These are phyloP conservation scores for Chlorodrepanis virens DNA, from an alignment of 2,113 vertebrate species.

Conservation along the genomic window DNA sequence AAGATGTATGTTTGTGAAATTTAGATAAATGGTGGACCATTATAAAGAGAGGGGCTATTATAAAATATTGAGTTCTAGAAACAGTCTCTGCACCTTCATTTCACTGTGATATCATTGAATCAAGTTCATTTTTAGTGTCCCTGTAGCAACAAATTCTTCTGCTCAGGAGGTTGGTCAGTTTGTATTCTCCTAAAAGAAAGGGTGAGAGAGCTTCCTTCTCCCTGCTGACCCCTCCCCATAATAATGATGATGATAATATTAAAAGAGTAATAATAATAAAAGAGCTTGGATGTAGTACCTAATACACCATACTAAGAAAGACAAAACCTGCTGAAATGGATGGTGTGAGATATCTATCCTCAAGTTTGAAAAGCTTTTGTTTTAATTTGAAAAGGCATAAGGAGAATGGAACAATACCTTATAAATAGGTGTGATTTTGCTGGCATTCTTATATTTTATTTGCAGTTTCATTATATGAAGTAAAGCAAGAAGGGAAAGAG, in stretches of 20 bases:
- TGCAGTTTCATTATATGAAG: neutral
- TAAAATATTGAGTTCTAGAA: neutral
- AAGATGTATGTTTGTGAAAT: neutral
- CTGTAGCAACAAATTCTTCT: neutral
- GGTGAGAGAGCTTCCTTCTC: neutral
- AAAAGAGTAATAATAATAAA: neutral
- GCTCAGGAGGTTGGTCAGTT: neutral
- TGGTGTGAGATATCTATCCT: neutral
- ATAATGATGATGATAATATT: neutral
- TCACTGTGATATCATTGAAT: neutral
- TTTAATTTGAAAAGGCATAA: neutral
- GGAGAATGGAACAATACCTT: neutral
- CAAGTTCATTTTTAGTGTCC: neutral
- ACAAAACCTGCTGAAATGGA: neutral
- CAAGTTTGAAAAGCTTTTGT: neutral
- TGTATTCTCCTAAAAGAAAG: neutral
- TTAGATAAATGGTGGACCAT: neutral
- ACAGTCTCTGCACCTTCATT: neutral
- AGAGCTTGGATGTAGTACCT: neutral
- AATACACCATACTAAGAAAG: neutral
- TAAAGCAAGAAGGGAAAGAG: neutral
- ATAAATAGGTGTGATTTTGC: neutral
- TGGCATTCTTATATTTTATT: neutral
- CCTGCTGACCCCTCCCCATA: neutral
- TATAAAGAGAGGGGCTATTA: neutral